These are phyloP conservation scores for Dreissena rostriformis DNA, from an alignment of 1,140 invertebrate species.

Conservation along the genomic window DNA sequence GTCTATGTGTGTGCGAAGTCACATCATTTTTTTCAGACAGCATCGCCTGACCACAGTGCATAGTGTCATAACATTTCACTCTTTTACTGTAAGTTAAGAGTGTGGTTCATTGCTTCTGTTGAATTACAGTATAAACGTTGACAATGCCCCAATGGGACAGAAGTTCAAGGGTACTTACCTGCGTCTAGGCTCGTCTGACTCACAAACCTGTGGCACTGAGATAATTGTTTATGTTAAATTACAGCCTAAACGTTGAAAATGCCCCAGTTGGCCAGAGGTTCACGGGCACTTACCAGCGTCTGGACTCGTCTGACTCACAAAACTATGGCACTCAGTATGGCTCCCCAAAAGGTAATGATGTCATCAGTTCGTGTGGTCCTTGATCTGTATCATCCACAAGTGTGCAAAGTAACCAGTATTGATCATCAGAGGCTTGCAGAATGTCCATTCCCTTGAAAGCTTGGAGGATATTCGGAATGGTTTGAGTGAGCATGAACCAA, in stretches of 20 bases:
- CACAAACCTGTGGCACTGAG: constrained; percentile 26
- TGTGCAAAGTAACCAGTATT: constrained; percentile 37
- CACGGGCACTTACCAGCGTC: constrained; percentile 61
- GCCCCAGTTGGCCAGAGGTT: constrained; percentile 60
- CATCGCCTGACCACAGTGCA: too few species aligned
- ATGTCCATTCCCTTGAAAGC: constrained; percentile 12
- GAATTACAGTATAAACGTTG: constrained; percentile 66
- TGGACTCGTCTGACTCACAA: constrained; percentile 38
- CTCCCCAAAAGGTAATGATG: constrained; percentile 15
- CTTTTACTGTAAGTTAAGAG: too few species aligned
- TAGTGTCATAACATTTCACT: too few species aligned
- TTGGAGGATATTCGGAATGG: constrained; percentile 39
- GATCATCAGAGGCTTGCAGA: neutral
- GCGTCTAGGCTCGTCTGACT: constrained; percentile 27
- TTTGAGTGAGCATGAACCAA: constrained; percentile 42
- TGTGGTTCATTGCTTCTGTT: neutral
- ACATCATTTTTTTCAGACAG: too few species aligned
- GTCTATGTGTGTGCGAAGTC: too few species aligned
- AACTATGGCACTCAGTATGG: constrained; percentile 22
- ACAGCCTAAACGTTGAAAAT: constrained; percentile 66
- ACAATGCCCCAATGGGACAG: constrained; percentile 56
- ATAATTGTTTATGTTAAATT: constrained; percentile 6
- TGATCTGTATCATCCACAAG: constrained; percentile 23
- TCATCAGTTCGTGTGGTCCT: constrained; percentile 8
- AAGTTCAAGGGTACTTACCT: constrained; percentile 65